A percentile compares a stretch with the other conserved stretches of the same genome.
These are phyloP conservation scores for Cerastoderma edule DNA, from an alignment of 2,888 invertebrate species.

Conservation along the genomic window DNA sequence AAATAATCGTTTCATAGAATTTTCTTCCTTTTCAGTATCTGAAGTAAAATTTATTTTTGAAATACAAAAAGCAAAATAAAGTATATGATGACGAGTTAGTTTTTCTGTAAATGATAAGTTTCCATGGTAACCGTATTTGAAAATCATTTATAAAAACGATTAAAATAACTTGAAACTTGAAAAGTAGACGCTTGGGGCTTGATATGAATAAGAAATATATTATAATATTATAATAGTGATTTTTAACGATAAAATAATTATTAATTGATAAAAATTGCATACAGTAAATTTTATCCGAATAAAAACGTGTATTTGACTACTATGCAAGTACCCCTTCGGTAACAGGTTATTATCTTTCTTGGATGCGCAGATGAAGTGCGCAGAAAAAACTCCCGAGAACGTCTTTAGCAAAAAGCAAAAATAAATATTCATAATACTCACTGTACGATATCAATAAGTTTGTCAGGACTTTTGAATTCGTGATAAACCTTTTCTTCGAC, in stretches of 20 bases:
- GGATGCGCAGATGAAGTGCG: background rate
- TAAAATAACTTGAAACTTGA: too few relatives aligned
- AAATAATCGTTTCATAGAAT: too few relatives aligned
- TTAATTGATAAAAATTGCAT: background rate
- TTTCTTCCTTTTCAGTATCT: too few relatives aligned
- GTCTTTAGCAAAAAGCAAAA: background rate
- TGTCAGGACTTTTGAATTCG: background rate
- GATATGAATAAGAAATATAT: too few relatives aligned
- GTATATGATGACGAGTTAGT: too few relatives aligned
- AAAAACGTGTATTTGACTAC: background rate
- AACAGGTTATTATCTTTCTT: background rate
- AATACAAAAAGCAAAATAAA: too few relatives aligned
- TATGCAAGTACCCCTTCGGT: background rate
- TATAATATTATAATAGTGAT: too few relatives aligned
- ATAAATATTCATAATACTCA: background rate
- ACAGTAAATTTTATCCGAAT: background rate
- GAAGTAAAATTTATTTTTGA: too few relatives aligned
- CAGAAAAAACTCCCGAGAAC: background rate
- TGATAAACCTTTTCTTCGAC: constrained; percentile 11
- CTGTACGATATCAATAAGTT: background rate
- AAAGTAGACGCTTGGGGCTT: too few relatives aligned
- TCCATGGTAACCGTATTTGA: too few relatives aligned
- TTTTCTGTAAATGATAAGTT: too few relatives aligned
- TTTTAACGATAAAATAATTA: background rate
- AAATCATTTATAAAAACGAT: too few relatives aligned